Evolutionary conservation across 2,113 vertebrate genomes (phyloP).

Genomic region (Boulengeromyrus knoepffleri): DNA sequence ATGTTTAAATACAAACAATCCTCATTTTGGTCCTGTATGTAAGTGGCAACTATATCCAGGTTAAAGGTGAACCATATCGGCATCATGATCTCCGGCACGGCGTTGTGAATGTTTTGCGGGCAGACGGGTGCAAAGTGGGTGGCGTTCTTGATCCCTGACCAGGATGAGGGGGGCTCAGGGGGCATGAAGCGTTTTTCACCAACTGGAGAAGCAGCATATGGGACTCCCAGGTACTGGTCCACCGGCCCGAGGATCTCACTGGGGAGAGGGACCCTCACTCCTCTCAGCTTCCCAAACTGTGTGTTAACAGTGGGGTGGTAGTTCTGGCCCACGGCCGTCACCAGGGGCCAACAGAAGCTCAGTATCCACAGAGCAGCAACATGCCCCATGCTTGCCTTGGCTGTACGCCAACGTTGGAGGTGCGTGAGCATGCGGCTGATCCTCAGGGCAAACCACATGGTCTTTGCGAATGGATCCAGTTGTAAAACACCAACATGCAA

Average conservation of each 20-base stretch:
- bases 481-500: constrained; percentile 51
- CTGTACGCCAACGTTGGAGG: constrained; percentile 62
- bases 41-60: constrained; percentile 95
- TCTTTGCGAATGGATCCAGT: constrained; percentile 44
- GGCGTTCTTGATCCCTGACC: constrained; percentile 95
- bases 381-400: constrained; percentile 52
- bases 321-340: constrained; percentile 66
- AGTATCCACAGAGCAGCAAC: constrained; percentile 74
- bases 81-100: constrained; percentile 98
- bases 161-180: constrained; percentile 87
- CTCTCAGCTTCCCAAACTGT: constrained; percentile 91
- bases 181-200: constrained; percentile 96
- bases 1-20: constrained; percentile 98
- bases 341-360: constrained; percentile 67
- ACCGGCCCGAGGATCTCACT: constrained; percentile 96
- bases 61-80: constrained; percentile 99
- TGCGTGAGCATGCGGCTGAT: constrained; percentile 50
- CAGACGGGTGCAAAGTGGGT: constrained; percentile 96
- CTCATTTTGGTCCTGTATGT: constrained; percentile 97
- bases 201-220: constrained; percentile 80
- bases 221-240: constrained; percentile 87
- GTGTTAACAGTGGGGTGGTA: constrained; percentile 95
- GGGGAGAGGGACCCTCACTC: constrained; percentile 81
- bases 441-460: constrained; percentile 64
- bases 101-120: constrained; percentile 97